phyloP scores from a whole-genome alignment of 2,888 invertebrate species.

The Phaonia tiefii region DNA sequence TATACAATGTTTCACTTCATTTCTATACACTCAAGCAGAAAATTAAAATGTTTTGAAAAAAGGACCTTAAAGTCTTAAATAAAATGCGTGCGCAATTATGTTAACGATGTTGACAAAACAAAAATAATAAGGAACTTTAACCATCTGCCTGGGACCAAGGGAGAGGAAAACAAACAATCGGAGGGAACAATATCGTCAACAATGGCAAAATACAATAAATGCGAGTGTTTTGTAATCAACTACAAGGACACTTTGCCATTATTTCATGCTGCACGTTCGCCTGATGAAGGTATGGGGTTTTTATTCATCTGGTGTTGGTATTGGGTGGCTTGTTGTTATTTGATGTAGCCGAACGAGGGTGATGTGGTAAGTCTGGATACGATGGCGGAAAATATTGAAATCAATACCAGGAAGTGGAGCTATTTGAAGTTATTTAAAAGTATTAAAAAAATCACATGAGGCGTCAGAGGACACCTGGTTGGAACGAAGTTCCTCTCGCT shows the following conservation, averaged over 20 bases:
- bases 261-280: constrained; percentile 38
- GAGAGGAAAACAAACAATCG: neutral
- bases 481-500: too few relatives aligned
- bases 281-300: neutral
- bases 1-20: neutral
- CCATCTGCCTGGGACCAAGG: constrained; percentile 18
- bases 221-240: constrained; percentile 46
- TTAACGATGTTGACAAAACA: constrained; percentile 49
- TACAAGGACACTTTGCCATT: constrained; percentile 55
- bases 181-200: neutral
- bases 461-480: too few relatives aligned
- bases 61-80: constrained; percentile 38
- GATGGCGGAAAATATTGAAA: too few relatives aligned
- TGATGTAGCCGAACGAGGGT: neutral
- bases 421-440: too few relatives aligned
- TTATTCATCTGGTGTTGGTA: constrained; percentile 6
- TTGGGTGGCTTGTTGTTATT: neutral
- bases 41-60: constrained; percentile 20
- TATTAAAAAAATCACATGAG: too few relatives aligned
- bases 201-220: constrained; percentile 31
- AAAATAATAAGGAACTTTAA: constrained; percentile 1
- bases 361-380: neutral
- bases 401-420: too few relatives aligned
- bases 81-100: constrained; percentile 45
- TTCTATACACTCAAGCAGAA: neutral